Evolutionary conservation across 2,797 vertebrate species (phyloP).

Genomic region (Carapus acus): DNA sequence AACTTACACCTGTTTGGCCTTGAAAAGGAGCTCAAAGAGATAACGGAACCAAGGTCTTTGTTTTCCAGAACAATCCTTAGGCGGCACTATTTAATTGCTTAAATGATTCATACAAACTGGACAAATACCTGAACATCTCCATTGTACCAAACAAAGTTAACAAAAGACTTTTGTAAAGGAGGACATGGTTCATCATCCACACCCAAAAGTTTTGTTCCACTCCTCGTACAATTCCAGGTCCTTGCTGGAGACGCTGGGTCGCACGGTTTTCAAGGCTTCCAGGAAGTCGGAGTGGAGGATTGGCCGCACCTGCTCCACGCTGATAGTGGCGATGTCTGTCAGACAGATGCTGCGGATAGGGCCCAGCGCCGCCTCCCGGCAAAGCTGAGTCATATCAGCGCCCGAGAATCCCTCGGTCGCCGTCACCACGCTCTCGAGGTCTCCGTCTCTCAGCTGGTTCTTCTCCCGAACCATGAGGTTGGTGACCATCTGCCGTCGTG

Average conservation of each 20-base stretch:
- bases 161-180: background rate
- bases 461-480: constrained; percentile 83
- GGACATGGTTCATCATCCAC: constrained; percentile 72
- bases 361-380: constrained; percentile 90
- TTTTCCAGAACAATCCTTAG: too few relatives aligned
- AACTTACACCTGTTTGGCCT: too few relatives aligned
- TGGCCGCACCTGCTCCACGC: constrained; percentile 84
- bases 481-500: constrained; percentile 83
- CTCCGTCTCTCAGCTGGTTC: constrained; percentile 73
- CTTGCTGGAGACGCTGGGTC: constrained; percentile 84
- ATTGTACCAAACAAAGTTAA: background rate
- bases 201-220: constrained; percentile 93
- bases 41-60: too few relatives aligned
- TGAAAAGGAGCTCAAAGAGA: too few relatives aligned
- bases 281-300: constrained; percentile 85
- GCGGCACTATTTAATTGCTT: too few relatives aligned
- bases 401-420: constrained; percentile 86
- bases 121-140: too few relatives aligned
- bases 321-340: constrained; percentile 84
- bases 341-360: constrained; percentile 89
- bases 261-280: constrained; percentile 82
- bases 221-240: constrained; percentile 90
- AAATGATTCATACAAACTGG: too few relatives aligned
- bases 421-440: constrained; percentile 75
- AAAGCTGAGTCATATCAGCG: constrained; percentile 95